phyloP scores from a whole-genome alignment of 2,797 vertebrate genomes.

The Cuculus canorus region DNA sequence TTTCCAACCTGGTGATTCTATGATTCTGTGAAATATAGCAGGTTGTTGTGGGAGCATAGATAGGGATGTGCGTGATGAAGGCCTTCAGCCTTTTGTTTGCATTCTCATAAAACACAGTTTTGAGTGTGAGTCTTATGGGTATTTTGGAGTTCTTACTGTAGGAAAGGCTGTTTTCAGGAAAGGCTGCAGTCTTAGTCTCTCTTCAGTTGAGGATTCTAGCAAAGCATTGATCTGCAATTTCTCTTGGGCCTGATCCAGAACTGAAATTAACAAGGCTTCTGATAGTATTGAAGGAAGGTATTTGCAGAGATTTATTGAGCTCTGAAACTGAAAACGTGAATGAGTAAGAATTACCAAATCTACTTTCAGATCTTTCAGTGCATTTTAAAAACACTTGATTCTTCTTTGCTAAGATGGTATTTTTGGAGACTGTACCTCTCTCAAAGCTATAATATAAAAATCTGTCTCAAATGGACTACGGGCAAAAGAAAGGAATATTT shows the following conservation, averaged over 20 bases:
- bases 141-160: background rate
- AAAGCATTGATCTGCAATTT: background rate
- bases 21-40: too few species aligned
- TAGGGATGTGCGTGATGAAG: background rate
- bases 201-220: background rate
- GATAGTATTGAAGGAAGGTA: background rate
- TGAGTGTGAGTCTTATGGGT: background rate
- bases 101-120: background rate
- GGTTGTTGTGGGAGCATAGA: background rate
- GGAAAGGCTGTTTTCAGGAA: background rate
- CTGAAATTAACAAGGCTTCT: background rate
- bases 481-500: background rate
- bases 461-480: background rate
- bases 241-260: background rate
- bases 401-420: background rate
- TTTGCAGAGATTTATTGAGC: background rate
- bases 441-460: background rate
- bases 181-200: background rate
- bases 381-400: conserved; percentile 6
- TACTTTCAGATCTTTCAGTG: background rate
- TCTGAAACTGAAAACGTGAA: background rate
- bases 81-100: background rate
- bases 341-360: background rate
- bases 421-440: background rate
- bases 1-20: too few species aligned